These are phyloP conservation scores for Schlechtendalia chinensis DNA, from an alignment of 1,140 invertebrate species.

Conservation along the genomic window DNA sequence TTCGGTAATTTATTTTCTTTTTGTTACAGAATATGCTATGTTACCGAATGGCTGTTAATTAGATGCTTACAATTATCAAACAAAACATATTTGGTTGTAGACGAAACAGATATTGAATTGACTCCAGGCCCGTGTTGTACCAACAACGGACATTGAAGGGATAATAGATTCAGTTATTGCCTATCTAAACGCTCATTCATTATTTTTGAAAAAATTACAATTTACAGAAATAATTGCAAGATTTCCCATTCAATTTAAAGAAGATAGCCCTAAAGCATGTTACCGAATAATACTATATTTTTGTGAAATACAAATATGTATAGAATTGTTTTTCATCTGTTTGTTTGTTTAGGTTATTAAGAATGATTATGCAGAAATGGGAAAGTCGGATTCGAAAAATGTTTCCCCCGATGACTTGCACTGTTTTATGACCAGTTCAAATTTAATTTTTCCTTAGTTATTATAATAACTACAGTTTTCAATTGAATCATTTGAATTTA, in stretches of 20 bases:
- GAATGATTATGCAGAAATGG: slow-evolving; percentile 74
- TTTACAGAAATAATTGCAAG: slow-evolving; percentile 33
- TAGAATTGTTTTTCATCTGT: not conserved
- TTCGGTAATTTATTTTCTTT: too few species aligned
- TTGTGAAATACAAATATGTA: not conserved
- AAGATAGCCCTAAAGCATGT: slow-evolving; percentile 19
- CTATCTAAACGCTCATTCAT: slow-evolving; percentile 1
- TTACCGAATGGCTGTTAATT: slow-evolving; percentile 74
- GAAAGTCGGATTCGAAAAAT: slow-evolving; percentile 56
- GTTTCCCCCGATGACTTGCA: slow-evolving; percentile 76
- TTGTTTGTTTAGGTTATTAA: slow-evolving; percentile 68
- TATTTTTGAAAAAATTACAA: slow-evolving; percentile 42
- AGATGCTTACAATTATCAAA: slow-evolving; percentile 79
- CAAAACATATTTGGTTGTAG: slow-evolving; percentile 79
- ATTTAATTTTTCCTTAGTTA: slow-evolving; percentile 57
- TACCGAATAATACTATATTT: not conserved
- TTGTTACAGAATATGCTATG: slow-evolving; percentile 75
- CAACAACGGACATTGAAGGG: slow-evolving; percentile 60
- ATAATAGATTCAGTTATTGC: slow-evolving; percentile 65
- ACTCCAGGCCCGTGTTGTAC: slow-evolving; percentile 59
- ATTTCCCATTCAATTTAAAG: not conserved
- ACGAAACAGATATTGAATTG: slow-evolving; percentile 75
- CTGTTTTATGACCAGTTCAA: slow-evolving; percentile 65
- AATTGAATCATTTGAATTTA: too few species aligned
- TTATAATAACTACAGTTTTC: too few species aligned